Conservation (phyloP, 2,888 invertebrate species). For the Chironomus tentans region DNA sequence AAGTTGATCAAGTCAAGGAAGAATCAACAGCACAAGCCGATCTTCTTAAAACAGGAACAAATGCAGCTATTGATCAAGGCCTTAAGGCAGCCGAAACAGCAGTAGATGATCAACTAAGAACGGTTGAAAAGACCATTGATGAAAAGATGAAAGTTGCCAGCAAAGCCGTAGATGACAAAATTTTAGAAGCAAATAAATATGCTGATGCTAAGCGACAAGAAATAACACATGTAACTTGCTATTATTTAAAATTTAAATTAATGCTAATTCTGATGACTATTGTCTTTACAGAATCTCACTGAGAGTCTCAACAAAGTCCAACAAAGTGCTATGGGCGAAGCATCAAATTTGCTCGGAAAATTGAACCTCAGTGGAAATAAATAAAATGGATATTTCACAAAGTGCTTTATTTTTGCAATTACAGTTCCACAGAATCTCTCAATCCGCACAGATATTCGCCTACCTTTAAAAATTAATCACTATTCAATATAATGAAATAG, state of each 20-base stretch:
- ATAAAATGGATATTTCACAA: neutral
- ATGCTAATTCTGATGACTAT: neutral
- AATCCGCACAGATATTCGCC: too few relatives aligned
- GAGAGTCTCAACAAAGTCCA: conserved; percentile 37
- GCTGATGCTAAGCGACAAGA: conserved; percentile 49
- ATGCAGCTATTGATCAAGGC: conserved; percentile 44
- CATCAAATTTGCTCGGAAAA: conserved; percentile 40
- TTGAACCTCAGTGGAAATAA: conserved; percentile 33
- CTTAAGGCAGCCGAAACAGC: conserved; percentile 43
- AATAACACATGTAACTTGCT: conserved; percentile 35
- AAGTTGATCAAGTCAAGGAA: conserved; percentile 35
- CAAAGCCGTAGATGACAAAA: conserved; percentile 50
- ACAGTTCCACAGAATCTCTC: neutral
- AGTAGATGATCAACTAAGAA: conserved; percentile 44
- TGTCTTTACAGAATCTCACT: conserved; percentile 31
- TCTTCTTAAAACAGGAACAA: conserved; percentile 40
- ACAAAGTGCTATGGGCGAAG: conserved; percentile 37
- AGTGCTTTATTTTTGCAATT: neutral
- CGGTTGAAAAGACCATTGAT: conserved; percentile 47
- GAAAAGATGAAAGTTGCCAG: conserved; percentile 50
- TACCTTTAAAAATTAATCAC: too few relatives aligned
- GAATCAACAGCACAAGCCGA: conserved; percentile 36
- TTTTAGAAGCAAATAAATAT: conserved; percentile 54
- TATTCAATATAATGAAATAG: too few relatives aligned
- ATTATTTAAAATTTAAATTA: neutral